A percentile compares a stretch with the other conserved stretches of the same genome.
phyloP scores from a whole-genome alignment of 2,888 invertebrate species.

The Eutolmus rufibarbis region DNA sequence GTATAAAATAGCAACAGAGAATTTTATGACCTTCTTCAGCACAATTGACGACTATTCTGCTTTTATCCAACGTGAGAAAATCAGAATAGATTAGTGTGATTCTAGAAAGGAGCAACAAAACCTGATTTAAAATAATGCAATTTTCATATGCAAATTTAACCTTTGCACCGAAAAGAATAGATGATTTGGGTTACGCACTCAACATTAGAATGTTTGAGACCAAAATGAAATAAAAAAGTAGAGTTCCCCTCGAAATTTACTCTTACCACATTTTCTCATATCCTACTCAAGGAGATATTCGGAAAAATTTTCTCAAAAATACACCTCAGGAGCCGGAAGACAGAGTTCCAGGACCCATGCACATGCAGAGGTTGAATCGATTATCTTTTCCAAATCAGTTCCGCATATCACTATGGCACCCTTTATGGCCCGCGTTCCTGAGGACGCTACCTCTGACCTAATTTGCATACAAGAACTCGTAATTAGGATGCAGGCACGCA shows the following conservation, averaged over 20 bases:
- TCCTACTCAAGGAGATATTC: neutral
- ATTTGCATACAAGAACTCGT: conserved; percentile 45
- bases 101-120: conserved; percentile 35
- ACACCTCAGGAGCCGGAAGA: neutral
- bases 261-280: neutral
- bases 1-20: neutral
- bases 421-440: conserved; percentile 25
- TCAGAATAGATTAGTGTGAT: neutral
- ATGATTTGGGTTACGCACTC: too few relatives aligned
- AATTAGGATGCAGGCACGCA: conserved; percentile 41
- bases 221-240: neutral
- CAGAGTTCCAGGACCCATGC: neutral
- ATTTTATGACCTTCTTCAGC: neutral
- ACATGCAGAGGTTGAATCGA: conserved; percentile 15
- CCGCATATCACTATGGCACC: conserved; percentile 43
- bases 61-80: conserved; percentile 40
- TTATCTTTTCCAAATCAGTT: conserved; percentile 42
- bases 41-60: neutral
- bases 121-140: neutral
- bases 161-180: neutral
- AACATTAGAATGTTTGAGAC: neutral
- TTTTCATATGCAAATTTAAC: conserved; percentile 41
- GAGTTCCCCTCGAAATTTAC: neutral
- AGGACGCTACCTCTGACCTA: neutral
- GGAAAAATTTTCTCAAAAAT: neutral